A percentile compares a stretch with the other conserved stretches of the same genome.
These are phyloP conservation scores for Thera obeliscata DNA, from an alignment of 2,888 invertebrate genomes.

Conservation along the genomic window DNA sequence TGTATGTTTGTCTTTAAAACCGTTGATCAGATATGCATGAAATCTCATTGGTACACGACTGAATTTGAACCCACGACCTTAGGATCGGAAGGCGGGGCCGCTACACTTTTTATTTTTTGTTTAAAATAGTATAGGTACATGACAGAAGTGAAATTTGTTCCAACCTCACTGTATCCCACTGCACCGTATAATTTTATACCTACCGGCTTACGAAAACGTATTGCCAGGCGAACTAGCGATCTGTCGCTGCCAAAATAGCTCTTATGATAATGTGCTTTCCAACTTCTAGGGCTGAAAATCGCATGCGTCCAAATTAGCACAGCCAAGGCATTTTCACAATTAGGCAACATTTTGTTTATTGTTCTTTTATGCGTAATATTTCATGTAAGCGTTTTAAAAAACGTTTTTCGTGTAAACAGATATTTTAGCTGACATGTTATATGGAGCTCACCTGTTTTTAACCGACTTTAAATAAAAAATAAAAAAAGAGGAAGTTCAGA, in stretches of 20 bases:
- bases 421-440: conserved; percentile 16
- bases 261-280: conserved; percentile 40
- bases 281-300: conserved; percentile 27
- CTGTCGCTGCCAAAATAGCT: conserved; percentile 51
- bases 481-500: no score
- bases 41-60: no score
- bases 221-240: conserved; percentile 49
- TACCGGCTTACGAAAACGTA: conserved; percentile 52
- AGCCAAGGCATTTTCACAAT: conserved; percentile 28
- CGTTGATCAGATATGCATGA: no score
- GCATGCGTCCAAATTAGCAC: conserved; percentile 25
- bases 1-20: no score
- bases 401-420: conserved; percentile 17
- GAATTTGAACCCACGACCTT: no score
- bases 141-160: no score
- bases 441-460: conserved; percentile 4
- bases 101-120: no score
- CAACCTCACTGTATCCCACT: conserved; percentile 35
- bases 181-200: conserved; percentile 51
- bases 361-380: conserved; percentile 27
- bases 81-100: no score
- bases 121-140: no score
- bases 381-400: conserved; percentile 30
- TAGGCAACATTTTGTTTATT: conserved; percentile 33
- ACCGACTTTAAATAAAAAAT: no score